Evolutionary conservation across 1,140 invertebrate genomes (phyloP), one percentile per base, ranked within the genome.

Genomic region (Macrosteles quadrilineatus): DNA sequence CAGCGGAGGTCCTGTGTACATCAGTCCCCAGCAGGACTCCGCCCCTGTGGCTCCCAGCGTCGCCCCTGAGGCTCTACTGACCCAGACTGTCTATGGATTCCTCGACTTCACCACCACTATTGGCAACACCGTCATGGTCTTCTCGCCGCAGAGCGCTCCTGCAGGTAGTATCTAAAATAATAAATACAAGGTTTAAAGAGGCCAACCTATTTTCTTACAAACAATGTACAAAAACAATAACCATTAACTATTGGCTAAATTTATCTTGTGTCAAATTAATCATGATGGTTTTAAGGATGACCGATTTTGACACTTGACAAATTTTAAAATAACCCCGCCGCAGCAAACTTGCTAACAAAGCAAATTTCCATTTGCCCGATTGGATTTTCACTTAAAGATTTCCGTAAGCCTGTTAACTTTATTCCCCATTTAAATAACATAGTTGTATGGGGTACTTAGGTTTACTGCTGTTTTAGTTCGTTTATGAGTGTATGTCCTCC

Each of bases 31-130:
- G 19, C 69, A 47, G 32, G 23, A 57, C 1, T 31, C 66, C 32
- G 62, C 27, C 9, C 36, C 27, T 2, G 2, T 36, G 14, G n/a
- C 32, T 36, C 53, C 3, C 17, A 31, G 55, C 1, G 63, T 53
- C n/a, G 45, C 66, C 0, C 17, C 50, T 1, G 62, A 57, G 1
- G 29, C 59, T 70, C 81, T 87, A 45, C 89, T 90, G 21, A 78
- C 81, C 11, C 92, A 94, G 80, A 95, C 92, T 0, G 92, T 95
- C n/a, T 93, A 94, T 75, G 93, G 93, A 14, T 95, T 95, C 79
- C 81, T 94, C 31, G 92, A 95, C 80, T 95, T 95, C 77, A 92
- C 91, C 2, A 95, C 93, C 0, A 94, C 91, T 0, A 93, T 95
- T 74, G 92, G 91, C 43, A 92, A 94, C 75, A 95, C 93, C 9